phyloP scores from a whole-genome alignment of 2,113 vertebrate genomes.

The Peromyscus californicus region DNA sequence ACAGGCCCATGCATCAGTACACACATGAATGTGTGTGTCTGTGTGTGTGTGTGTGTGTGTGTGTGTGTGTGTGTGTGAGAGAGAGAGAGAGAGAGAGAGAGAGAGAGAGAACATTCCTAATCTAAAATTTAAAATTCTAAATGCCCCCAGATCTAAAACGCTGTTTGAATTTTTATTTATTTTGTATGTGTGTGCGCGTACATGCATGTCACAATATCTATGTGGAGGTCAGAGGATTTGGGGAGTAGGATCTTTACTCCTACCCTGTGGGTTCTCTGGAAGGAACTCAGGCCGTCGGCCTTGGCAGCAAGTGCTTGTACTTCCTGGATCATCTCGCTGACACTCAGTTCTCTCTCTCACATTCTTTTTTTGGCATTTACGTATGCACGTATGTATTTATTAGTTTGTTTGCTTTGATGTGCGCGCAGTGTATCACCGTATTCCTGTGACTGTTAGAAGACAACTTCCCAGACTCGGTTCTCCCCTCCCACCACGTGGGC shows the following conservation, averaged over 20 bases:
- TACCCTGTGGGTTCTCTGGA: neutral
- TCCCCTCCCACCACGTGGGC: neutral
- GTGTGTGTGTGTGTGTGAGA: neutral
- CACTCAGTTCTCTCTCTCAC: neutral
- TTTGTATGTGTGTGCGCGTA: neutral
- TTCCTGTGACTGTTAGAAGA: neutral
- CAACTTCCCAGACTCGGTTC: neutral
- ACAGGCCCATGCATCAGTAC: neutral
- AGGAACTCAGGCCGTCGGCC: neutral
- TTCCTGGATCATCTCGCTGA: neutral
- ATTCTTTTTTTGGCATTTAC: neutral
- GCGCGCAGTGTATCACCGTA: neutral
- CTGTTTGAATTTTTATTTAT: neutral
- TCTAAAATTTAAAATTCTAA: neutral
- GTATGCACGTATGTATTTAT: neutral
- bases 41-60: too few relatives aligned
- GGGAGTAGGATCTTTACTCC: neutral
- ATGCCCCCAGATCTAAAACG: neutral
- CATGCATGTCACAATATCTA: neutral
- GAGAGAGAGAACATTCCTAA: neutral
- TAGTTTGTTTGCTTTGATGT: too few relatives aligned
- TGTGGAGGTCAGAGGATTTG: neutral
- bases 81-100: neutral
- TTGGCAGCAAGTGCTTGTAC: too few relatives aligned
- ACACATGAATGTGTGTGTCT: neutral